Evolutionary conservation across 2,797 vertebrate species (phyloP).

Genomic region (Galago senegalensis): DNA sequence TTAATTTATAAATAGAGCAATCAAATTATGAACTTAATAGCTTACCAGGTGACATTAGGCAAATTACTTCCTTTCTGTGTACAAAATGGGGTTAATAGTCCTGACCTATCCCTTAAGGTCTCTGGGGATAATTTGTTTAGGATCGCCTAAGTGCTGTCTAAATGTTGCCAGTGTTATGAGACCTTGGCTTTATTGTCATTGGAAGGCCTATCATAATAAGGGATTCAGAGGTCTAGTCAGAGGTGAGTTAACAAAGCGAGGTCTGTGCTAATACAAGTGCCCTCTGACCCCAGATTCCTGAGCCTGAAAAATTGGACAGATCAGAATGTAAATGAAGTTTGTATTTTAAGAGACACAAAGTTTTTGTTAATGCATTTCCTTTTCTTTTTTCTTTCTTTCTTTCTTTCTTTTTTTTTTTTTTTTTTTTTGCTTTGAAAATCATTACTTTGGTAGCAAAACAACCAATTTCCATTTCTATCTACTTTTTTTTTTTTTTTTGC

Average conservation of each 20-base stretch:
- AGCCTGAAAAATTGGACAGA: conserved; percentile 69
- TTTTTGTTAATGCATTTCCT: conserved; percentile 64
- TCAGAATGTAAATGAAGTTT: conserved; percentile 80
- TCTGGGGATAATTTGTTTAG: conserved; percentile 63
- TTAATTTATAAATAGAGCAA: conserved; percentile 76
- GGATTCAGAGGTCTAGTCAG: conserved; percentile 72
- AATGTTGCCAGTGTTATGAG: conserved; percentile 66
- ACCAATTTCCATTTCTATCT: conserved; percentile 37
- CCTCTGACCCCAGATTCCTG: conserved; percentile 71
- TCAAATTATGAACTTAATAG: conserved; percentile 74
- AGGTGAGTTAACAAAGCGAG: conserved; percentile 78
- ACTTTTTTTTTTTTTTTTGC: neutral
- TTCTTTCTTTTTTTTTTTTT: conserved; percentile 40
- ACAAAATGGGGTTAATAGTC: conserved; percentile 77
- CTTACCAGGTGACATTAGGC: conserved; percentile 67
- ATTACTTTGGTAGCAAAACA: conserved; percentile 60
- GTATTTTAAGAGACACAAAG: conserved; percentile 68
- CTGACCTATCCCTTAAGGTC: conserved; percentile 65
- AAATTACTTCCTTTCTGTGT: conserved; percentile 69
- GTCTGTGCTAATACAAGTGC: conserved; percentile 74
- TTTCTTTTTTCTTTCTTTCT: conserved; percentile 32
- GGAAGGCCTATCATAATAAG: conserved; percentile 63
- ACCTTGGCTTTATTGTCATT: conserved; percentile 76
- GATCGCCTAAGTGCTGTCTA: conserved; percentile 70
- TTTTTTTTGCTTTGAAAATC: conserved; percentile 69